Evolutionary conservation across 2,888 invertebrate genomes (phyloP).

Genomic region (Baccha elongata): DNA sequence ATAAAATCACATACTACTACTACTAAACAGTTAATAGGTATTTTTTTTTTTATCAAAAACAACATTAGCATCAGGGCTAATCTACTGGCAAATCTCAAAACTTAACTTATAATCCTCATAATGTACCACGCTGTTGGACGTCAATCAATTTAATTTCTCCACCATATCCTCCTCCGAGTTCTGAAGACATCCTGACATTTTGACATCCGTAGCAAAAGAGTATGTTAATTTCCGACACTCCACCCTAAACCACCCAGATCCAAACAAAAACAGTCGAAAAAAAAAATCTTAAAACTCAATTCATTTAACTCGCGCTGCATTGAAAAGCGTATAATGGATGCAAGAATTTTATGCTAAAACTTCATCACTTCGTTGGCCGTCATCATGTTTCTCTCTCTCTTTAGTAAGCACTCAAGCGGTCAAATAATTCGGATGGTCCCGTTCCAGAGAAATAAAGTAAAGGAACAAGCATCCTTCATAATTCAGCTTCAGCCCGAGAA

Average conservation of each 20-base stretch:
- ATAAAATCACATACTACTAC: too few relatives aligned
- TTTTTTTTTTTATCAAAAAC: too few relatives aligned
- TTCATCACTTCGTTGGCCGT: conserved; percentile 30
- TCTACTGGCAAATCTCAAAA: conserved; percentile 59
- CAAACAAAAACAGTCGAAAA: conserved; percentile 16
- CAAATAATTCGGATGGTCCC: conserved; percentile 67
- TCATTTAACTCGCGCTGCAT: conserved; percentile 62
- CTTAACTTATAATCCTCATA: too few relatives aligned
- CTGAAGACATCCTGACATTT: conserved; percentile 65
- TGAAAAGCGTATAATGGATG: conserved; percentile 65
- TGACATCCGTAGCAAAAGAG: conserved; percentile 65
- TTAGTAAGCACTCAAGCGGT: conserved; percentile 68
- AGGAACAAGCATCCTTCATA: conserved; percentile 56
- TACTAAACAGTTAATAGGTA: too few relatives aligned
- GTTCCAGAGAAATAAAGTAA: conserved; percentile 44
- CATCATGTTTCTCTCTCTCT: conserved; percentile 25
- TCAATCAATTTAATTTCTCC: conserved; percentile 67
- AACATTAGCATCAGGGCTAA: conserved; percentile 39
- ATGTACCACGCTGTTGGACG: conserved; percentile 52
- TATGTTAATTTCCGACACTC: conserved; percentile 66
- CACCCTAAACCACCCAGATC: conserved; percentile 29
- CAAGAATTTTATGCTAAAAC: conserved; percentile 56
- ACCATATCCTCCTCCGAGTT: conserved; percentile 47
- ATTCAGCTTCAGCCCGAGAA: background rate
- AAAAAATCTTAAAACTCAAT: conserved; percentile 60